Evolutionary conservation across 2,888 invertebrate species (phyloP).

Genomic region (Agrochola litura): DNA sequence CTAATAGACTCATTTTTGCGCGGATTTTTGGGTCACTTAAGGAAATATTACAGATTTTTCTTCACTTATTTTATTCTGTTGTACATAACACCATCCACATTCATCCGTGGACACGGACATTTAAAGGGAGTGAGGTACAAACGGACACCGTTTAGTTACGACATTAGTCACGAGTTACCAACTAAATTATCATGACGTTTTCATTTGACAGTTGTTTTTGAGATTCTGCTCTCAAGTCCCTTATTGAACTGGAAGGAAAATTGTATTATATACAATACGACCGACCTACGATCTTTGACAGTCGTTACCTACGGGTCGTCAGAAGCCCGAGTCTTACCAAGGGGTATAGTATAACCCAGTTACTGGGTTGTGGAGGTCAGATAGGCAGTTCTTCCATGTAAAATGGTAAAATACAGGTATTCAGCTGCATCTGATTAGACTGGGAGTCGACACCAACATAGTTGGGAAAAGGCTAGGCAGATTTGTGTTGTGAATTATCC

Average conservation of each 20-base stretch:
- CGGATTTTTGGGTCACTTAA: not conserved
- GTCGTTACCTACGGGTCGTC: no score
- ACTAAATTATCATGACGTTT: not conserved
- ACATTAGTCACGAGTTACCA: conserved; percentile 31
- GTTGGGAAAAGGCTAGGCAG: no score
- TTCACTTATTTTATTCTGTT: not conserved
- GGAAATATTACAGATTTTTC: not conserved
- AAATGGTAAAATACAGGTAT: no score
- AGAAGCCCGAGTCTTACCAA: no score
- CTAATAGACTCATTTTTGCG: no score
- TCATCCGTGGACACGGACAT: conserved; percentile 21
- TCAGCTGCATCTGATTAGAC: no score
- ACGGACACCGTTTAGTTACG: conserved; percentile 32
- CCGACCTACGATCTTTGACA: no score
- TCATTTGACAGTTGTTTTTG: conserved; percentile 2
- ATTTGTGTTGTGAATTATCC: not conserved
- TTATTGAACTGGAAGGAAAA: not conserved
- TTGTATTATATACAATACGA: no score
- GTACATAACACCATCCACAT: conserved; percentile 14
- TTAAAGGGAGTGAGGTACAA: conserved; percentile 35
- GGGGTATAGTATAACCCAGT: no score
- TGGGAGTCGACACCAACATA: no score
- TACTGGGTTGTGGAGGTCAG: no score
- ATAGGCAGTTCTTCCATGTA: no score
- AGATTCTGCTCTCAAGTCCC: not conserved